Base-by-base conservation (phyloP, 92 coral and sea anemone species). In the Epizoanthus stellaris region DNA sequence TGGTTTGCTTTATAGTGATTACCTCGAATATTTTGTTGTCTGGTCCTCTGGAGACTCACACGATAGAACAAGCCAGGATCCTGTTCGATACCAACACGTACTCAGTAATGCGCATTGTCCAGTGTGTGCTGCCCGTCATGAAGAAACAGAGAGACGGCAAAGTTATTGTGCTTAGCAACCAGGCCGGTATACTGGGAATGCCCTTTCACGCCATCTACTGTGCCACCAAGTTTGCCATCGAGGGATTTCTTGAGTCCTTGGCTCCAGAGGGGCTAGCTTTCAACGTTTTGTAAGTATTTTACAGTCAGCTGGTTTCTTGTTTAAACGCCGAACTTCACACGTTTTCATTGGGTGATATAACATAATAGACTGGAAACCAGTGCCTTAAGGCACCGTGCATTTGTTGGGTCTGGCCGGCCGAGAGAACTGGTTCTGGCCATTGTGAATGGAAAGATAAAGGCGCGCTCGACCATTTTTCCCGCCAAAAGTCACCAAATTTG, bases 221-320 rank as follows among this genome's bases (percentile, higher is more conserved):
- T 66, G 99, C 99, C 0, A 92, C 98, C 45, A 96, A 93, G 81
- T 96, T 96, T 90, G 99, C 99, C n/a, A 91, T 93, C 13, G 98
- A 96, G 75, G 99, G 99, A 25, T 93, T 96, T 61, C 86, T 96
- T 63, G 99, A 96, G 85, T 87, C 98, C 4, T 83, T 96, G 47
- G 99, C 99, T 1, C 99, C 99, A 6, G 99, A 96, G 77, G 94
- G 98, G n/a, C 45, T 94, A 39, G 92, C 95, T 39, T 96, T 96
- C 77, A 96, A 96, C 75, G 91, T 96, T 60, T 87, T 82, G 99
- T 96, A 93, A 95, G 98, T 94, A 72, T 72, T 11, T 30, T 52
- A 52, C 3, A 52, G 14, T 6, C 13, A 52, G 56, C 56, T 52
- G 15, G 56, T 13, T 9, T 52, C 56, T 13, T 52, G 14, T 5